Base-by-base conservation (phyloP, 2,113 vertebrate genomes). In the Platysternon megacephalum region DNA sequence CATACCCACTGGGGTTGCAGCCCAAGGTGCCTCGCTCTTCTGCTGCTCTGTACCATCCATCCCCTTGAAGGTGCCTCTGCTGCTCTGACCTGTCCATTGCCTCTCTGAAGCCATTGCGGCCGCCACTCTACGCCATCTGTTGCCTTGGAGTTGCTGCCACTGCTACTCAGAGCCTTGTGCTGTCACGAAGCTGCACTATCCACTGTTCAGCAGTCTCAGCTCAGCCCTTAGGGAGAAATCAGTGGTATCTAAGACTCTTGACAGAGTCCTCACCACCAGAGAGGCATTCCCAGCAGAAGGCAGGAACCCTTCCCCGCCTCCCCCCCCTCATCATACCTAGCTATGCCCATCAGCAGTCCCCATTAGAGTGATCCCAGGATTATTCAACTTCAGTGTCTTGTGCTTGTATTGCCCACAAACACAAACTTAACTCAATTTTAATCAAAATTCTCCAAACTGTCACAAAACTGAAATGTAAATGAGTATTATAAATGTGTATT, bases 271-370 rank as follows among this genome's bases (percentile, higher is more conserved):
- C 17, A 17, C 58, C 58, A 35, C 16, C 16, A n/a, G 35, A 68
- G 8, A n/a, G 35, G 16, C 35, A n/a, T 35, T 68, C 61, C 8
- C 35, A 35, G 17, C 32, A 68, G 61, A 68, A n/a, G 17, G 8
- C 61, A 68, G 29, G 29, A 32, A 61, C 58, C 29, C 28, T 58
- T 58, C 5, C 3, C 52, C 8, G 17, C 17, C 21, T 16, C 52
- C 13, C 2, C 12, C 1, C 5, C 28, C 28, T 4, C 5, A 32
- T 13, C 56, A 29, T 65, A 68, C 35, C 6, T 14, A n/a, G 8
- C 35, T n/a, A 4, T 68, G 61, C 16, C 58, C 35, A 4, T 68
- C 61, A n/a, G 16, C 32, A 68, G 35, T 10, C 32, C 61, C 35
- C 61, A 68, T 19, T 16, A n/a, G 35, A 4, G 16, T 68, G 35